Evolutionary conservation across 1,140 invertebrate species (phyloP), one percentile per base, ranked within the genome.

Genomic region (Scaptomyza graminum): DNA sequence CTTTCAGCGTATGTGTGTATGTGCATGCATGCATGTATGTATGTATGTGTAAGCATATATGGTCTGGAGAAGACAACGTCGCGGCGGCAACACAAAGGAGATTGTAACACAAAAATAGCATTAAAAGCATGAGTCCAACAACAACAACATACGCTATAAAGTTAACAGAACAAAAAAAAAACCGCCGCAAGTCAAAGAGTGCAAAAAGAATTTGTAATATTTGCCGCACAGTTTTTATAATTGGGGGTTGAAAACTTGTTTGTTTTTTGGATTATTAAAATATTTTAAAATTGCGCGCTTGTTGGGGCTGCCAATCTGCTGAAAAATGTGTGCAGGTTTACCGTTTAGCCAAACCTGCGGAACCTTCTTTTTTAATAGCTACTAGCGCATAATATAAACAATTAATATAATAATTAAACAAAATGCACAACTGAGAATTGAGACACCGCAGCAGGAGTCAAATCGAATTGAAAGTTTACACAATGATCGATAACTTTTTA

Each of bases 31-130:
- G 28, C 43, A 0, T 43, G 28, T 46, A 8, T 46, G 43, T 59
- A 46, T 16, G 22, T 13, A 7, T 34, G 31, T 44, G 25, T 9
- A 49, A 9, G n/a, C n/a, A n/a, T n/a, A n/a, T n/a, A 49, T 59
- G 54, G 43, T 55, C 44, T 46, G 31, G 25, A 61, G 37, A 73
- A 67, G 50, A 60, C 70, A 13, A 43, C 41, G 61, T 41, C 15
- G 55, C 4, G 16, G 55, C 69, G 63, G 54, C 69, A 65, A 41
- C 63, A 62, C 70, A 73, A 73, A 61, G 70, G 37, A 62, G 65
- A 68, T 51, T 56, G 56, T 55, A 62, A 73, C 70, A 73, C 65
- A 68, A 73, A 73, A 73, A 73, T 73, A 73, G 70, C 70, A 73
- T 73, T 73, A 62, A 68, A 73, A 62, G 25, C 64, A 37, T 44